Conservation (phyloP, 2,113 vertebrate genomes). For the Chlorodrepanis virens region DNA sequence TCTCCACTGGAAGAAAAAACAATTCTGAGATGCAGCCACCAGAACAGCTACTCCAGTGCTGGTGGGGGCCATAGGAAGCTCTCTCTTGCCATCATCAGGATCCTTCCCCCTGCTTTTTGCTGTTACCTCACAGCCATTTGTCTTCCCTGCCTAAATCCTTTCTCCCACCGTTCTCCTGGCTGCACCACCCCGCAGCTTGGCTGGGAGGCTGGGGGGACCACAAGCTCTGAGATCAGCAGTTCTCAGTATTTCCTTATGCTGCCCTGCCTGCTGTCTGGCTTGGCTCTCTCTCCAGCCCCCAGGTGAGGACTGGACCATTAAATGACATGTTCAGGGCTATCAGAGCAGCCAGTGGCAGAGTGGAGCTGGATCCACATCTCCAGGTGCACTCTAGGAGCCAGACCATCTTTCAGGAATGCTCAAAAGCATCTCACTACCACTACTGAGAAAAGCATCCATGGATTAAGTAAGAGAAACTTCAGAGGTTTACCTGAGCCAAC, state of each 20-base stretch:
- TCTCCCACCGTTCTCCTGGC: neutral
- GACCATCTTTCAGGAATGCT: neutral
- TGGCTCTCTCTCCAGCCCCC: neutral
- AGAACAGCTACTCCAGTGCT: conserved; percentile 20
- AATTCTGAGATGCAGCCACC: conserved; percentile 72
- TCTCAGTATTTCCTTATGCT: fast-evolving
- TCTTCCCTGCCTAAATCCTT: neutral
- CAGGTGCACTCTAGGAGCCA: neutral
- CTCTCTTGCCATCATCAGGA: conserved; percentile 72
- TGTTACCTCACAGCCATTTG: neutral
- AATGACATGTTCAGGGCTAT: neutral
- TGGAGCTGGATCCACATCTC: neutral
- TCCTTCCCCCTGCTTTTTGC: neutral
- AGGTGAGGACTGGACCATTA: neutral
- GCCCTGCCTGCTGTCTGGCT: neutral
- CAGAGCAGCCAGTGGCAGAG: neutral
- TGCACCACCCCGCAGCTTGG: neutral
- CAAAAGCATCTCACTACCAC: neutral
- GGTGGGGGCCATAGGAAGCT: conserved; percentile 5
- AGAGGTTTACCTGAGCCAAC: conserved; percentile 6
- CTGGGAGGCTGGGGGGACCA: neutral
- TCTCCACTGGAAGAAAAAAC: conserved; percentile 81
- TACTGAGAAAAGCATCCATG: neutral
- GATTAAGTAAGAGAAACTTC: conserved; percentile 2
- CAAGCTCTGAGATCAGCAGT: neutral